Base-by-base conservation (phyloP, 1,140 invertebrate genomes). In the Papilio helenus region DNA sequence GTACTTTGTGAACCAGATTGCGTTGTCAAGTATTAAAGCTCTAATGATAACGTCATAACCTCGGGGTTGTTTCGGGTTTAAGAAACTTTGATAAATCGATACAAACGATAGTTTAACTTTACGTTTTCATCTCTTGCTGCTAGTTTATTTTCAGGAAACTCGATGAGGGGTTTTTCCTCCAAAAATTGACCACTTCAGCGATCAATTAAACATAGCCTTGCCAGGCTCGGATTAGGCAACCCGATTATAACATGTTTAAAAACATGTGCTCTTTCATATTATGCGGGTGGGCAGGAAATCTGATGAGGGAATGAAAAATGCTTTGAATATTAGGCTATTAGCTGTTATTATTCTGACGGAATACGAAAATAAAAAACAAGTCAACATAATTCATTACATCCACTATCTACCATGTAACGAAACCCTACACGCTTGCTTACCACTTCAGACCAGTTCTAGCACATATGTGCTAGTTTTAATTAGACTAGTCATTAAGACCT, bases 381-480 rank as follows among this genome's bases (percentile, higher is more conserved):
- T 1, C 3, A 46, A 73, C 20, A 46, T 34, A 29, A 80, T 78
- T 72, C 12, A 34, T 76, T 49, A 76, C 65, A 23, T 20, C 79
- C 72, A 81, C 79, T 79, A 81, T 16, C 76, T 71, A 29, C 42
- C 81, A 58, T 7, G 34, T 8, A 72, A 44, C 23, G 82, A 83
- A 81, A 79, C 80, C 82, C 80, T 81, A 78, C 55, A 58, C 10
- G 71, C 20, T 26, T 44, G 39, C 23, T 39, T 74, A 80, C 79
- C 76, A 68, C 81, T 77, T 79, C n/a, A 18, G 44, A 81, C 80
- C 23, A 78, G 65, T 79, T 78, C 20, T 81, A 79, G 14, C 79
- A 29, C 72, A 71, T 81, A 73, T 44, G 72, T 29, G 79, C 78
- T 77, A 82, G 82, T 82, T 86, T 81, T 80, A 87, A 84, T 85